phyloP scores from a whole-genome alignment of 2,888 invertebrate species.

The Ethmia dodecea region DNA sequence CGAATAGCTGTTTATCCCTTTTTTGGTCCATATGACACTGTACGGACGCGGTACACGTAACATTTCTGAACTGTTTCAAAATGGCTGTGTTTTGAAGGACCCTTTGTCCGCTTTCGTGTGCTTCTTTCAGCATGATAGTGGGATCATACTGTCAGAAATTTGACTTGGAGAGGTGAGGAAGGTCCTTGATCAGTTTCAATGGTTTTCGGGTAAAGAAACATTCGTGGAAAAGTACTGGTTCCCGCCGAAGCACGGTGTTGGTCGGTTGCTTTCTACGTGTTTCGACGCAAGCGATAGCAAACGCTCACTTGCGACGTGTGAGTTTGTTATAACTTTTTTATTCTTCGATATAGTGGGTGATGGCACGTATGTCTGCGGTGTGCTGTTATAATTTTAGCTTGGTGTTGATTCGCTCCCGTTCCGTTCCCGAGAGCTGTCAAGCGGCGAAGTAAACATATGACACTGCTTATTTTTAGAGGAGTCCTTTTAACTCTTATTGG shows the following conservation, averaged over 20 bases:
- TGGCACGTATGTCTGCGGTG: conserved; percentile 27
- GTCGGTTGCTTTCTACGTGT: conserved; percentile 69
- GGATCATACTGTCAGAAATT: conserved; percentile 79
- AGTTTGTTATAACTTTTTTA: conserved; percentile 61
- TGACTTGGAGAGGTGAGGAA: conserved; percentile 80
- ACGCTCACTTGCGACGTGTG: conserved; percentile 67
- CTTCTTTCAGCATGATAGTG: conserved; percentile 84
- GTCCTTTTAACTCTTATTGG: conserved; percentile 35
- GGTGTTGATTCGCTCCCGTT: conserved; percentile 35
- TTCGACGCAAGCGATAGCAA: conserved; percentile 65
- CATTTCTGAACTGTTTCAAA: conserved; percentile 79
- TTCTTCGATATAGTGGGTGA: conserved; percentile 33
- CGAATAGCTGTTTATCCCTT: conserved; percentile 54
- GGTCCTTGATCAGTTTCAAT: conserved; percentile 37
- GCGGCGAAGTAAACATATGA: conserved; percentile 51
- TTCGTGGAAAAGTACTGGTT: conserved; percentile 66
- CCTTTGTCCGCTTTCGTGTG: conserved; percentile 80
- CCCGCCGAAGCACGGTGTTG: conserved; percentile 41
- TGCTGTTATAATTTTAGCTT: conserved; percentile 39
- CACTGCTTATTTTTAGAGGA: conserved; percentile 44
- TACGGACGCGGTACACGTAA: conserved; percentile 64
- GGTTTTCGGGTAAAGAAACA: conserved; percentile 32
- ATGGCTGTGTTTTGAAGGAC: conserved; percentile 85
- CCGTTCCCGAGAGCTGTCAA: conserved; percentile 30
- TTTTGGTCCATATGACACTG: conserved; percentile 43